A percentile compares a stretch with the other conserved stretches of the same genome.
These are phyloP conservation scores for Periparus ater DNA, from an alignment of 2,797 vertebrate species.

Conservation along the genomic window DNA sequence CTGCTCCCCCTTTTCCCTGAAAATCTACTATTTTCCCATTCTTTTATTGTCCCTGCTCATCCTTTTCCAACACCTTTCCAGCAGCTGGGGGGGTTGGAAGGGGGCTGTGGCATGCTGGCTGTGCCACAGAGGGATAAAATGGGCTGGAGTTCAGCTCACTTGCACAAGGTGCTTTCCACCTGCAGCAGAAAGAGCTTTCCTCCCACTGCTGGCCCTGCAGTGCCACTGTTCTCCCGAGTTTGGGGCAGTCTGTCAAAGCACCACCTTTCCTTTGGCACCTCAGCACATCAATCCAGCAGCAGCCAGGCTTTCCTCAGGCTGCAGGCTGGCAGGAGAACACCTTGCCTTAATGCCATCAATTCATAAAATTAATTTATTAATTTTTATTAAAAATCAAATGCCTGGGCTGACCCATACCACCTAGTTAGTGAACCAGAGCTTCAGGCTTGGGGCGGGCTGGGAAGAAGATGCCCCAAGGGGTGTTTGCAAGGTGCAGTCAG, in stretches of 20 bases:
- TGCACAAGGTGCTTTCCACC: not conserved
- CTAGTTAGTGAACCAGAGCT: not conserved
- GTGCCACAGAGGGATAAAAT: not conserved
- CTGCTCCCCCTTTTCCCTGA: not conserved
- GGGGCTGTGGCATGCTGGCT: not conserved
- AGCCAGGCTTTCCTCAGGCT: not conserved
- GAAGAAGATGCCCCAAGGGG: not conserved
- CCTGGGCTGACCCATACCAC: not conserved
- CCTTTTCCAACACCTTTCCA: not conserved
- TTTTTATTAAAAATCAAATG: not conserved
- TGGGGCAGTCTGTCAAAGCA: not conserved
- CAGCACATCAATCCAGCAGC: not conserved
- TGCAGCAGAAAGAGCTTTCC: not conserved
- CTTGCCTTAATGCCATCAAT: not conserved
- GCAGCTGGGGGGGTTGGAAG: not conserved
- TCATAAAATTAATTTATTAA: not conserved
- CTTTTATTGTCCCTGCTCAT: not conserved
- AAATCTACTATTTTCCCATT: not conserved
- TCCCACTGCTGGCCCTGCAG: not conserved
- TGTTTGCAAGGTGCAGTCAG: not conserved
- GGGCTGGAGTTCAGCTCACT: not conserved
- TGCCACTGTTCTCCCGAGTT: not conserved
- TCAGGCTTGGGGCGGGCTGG: not conserved
- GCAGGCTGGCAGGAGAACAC: not conserved
- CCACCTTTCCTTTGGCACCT: fast-evolving